Base-by-base conservation (phyloP, 2,888 invertebrate genomes). In the Stegana nigrithorax region DNA sequence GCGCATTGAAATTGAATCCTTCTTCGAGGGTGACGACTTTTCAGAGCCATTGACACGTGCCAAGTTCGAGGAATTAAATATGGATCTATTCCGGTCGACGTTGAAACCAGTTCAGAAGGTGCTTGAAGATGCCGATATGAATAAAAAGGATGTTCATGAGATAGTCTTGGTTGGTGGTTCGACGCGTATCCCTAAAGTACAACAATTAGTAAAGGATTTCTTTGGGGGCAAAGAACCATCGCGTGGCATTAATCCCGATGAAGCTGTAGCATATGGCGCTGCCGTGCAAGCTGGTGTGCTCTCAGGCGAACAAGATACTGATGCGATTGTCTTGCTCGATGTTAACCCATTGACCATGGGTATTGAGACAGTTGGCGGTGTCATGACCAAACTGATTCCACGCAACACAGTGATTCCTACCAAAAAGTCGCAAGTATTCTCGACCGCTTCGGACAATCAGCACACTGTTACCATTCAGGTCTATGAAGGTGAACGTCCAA, bases 301-400 rank as follows among this genome's bases (percentile, higher is more conserved):
- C 64, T 95, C 96, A 66, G 87, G 98, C 59, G 98, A 98, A 88
- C 96, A 98, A 87, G 96, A 96, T 83, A 97, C 97, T 1, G 96
- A 96, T 75, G 97, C 97, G 60, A 93, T 98, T 73, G 96, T 98
- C 0, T 89, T 99, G 65, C 90, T 99, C 69, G 98, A 99, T 85
- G 99, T 99, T 60, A 98, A 98, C 86, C 99, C 99, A 73, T 89
- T 99, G 70, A 98, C 99, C 70, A 91, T 99, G 92, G 99, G 99
- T 87, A 99, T 99, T 83, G 99, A 99, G 87, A 99, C 99, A 44
- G 98, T 98, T 55, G 98, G 99, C 69, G 99, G 99, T 73, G 98
- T 99, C 27, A 99, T 99, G 98, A 98, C 98, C 74, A 98, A 98
- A 85, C 89, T 99, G 60, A 99, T 99, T 84, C 94, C 96, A 60